A percentile compares a stretch with the other conserved stretches of the same genome.
Conservation (phyloP, 2,113 vertebrate species). For the Entelurus aequoreus region DNA sequence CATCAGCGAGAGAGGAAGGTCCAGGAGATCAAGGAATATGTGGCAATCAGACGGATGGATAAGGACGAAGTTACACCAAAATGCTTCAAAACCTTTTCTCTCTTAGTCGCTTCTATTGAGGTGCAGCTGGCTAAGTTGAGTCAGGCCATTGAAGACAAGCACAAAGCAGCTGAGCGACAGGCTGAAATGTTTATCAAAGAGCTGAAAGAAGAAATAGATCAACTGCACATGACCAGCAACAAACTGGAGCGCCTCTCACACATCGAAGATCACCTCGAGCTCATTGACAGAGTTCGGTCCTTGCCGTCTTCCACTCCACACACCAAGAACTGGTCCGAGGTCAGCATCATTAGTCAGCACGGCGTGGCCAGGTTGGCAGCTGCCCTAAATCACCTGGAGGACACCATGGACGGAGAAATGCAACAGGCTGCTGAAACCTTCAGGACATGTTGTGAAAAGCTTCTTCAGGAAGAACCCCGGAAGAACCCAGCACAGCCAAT, state of each 20-base stretch:
- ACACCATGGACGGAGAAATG: neutral
- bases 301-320: neutral
- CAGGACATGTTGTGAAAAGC: neutral
- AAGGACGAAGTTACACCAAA: neutral
- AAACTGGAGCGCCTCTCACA: constrained; percentile 10
- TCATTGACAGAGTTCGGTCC: constrained; percentile 2
- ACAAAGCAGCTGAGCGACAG: constrained; percentile 1
- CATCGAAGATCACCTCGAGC: constrained; percentile 8
- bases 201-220: neutral
- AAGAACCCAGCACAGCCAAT: neutral
- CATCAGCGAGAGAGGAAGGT: constrained; percentile 14
- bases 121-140: neutral
- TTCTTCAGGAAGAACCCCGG: neutral
- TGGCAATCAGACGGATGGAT: neutral
- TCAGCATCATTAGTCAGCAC: constrained; percentile 1
- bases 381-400: neutral
- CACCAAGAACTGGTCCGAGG: constrained; percentile 13
- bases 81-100: neutral
- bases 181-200: constrained; percentile 9
- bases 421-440: neutral
- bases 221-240: constrained; percentile 5
- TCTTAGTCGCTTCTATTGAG: neutral
- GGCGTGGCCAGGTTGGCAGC: neutral
- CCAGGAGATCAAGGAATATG: neutral
- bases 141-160: constrained; percentile 9